Percentiles rank a stretch among this genome's conserved stretches.
These are phyloP conservation scores for Podarcis siculus DNA, from an alignment of 2,797 vertebrate species.

Conservation along the genomic window DNA sequence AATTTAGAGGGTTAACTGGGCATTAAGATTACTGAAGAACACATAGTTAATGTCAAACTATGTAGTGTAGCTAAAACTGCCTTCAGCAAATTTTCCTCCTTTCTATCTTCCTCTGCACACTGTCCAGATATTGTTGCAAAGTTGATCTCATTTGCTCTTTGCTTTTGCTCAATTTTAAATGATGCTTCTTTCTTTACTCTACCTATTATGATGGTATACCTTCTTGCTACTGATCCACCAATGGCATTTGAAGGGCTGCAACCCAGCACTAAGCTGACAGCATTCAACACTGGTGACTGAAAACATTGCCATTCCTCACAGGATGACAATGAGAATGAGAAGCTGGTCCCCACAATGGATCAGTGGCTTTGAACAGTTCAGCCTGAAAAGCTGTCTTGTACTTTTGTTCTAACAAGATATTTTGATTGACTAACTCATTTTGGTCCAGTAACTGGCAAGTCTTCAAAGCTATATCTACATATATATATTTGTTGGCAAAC, in stretches of 20 bases:
- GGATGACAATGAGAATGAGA: neutral
- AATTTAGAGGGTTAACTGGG: neutral
- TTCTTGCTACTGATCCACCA: slow-evolving; percentile 3
- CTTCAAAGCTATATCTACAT: slow-evolving; percentile 7
- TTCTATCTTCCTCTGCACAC: neutral
- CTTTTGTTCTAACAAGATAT: slow-evolving; percentile 7
- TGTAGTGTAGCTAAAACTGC: neutral
- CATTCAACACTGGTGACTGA: neutral
- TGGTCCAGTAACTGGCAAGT: neutral
- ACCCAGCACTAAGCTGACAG: slow-evolving; percentile 15
- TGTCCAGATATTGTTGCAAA: neutral
- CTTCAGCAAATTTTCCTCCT: neutral
- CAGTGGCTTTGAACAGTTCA: neutral
- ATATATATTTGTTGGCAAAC: neutral
- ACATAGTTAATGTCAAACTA: neutral
- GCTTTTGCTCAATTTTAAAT: slow-evolving; percentile 1
- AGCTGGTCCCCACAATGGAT: neutral
- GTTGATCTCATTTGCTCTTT: neutral
- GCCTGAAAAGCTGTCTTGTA: slow-evolving; percentile 29
- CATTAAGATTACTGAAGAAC: neutral
- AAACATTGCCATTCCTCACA: slow-evolving; percentile 10
- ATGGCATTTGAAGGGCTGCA: slow-evolving; percentile 6
- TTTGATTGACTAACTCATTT: slow-evolving; percentile 17
- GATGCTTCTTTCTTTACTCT: neutral
- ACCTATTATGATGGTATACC: neutral